Evolutionary conservation across 2,888 invertebrate species (phyloP), one percentile per base, ranked within the genome.

Genomic region (Ophraella communa): DNA sequence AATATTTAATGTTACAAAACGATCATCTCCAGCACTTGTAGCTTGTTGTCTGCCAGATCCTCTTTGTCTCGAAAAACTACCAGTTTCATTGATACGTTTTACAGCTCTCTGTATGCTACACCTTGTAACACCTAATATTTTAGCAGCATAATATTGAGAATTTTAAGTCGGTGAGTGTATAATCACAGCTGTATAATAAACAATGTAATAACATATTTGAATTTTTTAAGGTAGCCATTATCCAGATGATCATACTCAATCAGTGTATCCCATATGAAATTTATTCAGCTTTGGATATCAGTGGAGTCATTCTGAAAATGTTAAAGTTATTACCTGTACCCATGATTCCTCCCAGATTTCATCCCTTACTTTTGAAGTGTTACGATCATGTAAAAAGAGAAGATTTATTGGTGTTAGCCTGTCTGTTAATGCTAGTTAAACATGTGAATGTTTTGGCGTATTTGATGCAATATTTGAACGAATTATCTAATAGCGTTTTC

Each of bases 271-370:
- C 45, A 1, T 10, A 8, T 10, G 87, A 88, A 53, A 88, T 88
- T 1, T 89, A 91, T 77, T 88, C 91, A 75, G 91, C 92, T 0
- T 88, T 93, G 71, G 95, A 96, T 82, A 88, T 94, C 11, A 93
- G 94, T 0, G 91, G 90, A 78, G 87, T 94, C 23, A 83, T 96
- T 20, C 95, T 95, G 79, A 87, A 91, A 47, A 95, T 94, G 79
- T 88, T 95, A 67, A 85, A 95, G 63, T 89, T 91, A 78, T 83
- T 95, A 53, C 93, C 94, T 0, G 93, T 93, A 72, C 93, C 95
- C 0, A 82, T 95, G 18, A 89, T 95, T 81, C 93, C 90, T 0
- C 83, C 80, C 61, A 77, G 79, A 1, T 89, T 90, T 65, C 94
- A 95, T 75, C 92, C 93, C 74, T 81, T 92, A 23, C 87, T 95